phyloP scores from a whole-genome alignment of 2,113 vertebrate genomes.

The Edolisoma coerulescens region DNA sequence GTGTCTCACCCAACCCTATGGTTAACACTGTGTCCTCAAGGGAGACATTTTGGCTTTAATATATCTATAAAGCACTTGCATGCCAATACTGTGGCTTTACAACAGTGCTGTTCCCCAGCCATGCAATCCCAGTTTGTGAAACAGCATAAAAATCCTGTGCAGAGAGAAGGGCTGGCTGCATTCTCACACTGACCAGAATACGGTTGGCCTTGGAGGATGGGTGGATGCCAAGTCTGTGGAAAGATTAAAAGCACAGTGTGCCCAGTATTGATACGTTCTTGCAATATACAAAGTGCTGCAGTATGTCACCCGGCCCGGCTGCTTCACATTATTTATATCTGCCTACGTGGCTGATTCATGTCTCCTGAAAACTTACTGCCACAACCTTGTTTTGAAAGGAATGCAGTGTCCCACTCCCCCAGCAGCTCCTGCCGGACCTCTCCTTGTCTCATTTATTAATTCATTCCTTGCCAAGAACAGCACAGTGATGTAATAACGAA shows the following conservation, averaged over 20 bases:
- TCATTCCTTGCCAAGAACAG: constrained; percentile 59
- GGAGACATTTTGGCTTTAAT: not conserved
- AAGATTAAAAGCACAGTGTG: not conserved
- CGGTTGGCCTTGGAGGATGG: not conserved
- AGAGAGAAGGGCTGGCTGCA: fast-evolving
- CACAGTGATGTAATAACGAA: constrained; percentile 44
- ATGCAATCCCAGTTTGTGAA: not conserved
- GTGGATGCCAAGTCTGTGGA: not conserved
- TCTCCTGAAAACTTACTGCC: constrained; percentile 21
- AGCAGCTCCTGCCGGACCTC: constrained; percentile 22
- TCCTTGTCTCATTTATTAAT: constrained; percentile 60
- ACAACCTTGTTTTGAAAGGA: constrained; percentile 34
- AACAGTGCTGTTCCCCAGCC: not conserved
- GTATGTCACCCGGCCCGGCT: not conserved
- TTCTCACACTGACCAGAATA: not conserved
- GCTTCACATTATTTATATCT: constrained; percentile 9
- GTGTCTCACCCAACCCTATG: not conserved
- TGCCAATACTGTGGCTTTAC: not conserved
- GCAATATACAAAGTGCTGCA: not conserved
- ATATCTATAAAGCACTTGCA: not conserved
- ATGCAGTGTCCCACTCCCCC: constrained; percentile 28
- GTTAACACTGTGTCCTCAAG: not conserved
- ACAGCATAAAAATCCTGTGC: not conserved
- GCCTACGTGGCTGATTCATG: constrained; percentile 17
- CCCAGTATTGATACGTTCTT: not conserved